Base-by-base conservation (phyloP, 2,888 invertebrate species). In the Scaptomyza parva region DNA sequence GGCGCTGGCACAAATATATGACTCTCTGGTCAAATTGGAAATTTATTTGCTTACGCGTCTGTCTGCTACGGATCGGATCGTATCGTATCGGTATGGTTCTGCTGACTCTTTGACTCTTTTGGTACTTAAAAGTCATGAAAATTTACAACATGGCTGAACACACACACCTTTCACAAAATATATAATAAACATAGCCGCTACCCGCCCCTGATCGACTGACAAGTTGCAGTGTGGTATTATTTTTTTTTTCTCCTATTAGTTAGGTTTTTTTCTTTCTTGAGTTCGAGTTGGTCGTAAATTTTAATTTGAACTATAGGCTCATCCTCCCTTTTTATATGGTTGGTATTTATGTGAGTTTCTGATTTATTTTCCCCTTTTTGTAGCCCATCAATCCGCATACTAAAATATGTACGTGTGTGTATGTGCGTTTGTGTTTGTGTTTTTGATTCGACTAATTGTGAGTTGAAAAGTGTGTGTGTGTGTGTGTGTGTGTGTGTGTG, bases 341-440 rank as follows among this genome's bases (percentile, higher is more conserved):
- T 48, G 53, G 63, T 70, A 85, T 83, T 86, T 87, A 85, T 85
- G 76, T 87, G 87, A 65, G 70, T 82, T 82, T 87, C 72, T 84
- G 88, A 85, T 85, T 85, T 85, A 85, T 85, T 87, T 88, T 88
- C 84, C 77, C 89, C 90, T 89, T 89, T 90, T 89, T 88, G 88
- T 84, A 54, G 76, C 69, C 76, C 80, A 85, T 87, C 74, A 86
- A 76, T 55, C 47, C 68, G 51, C 51, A 50, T 50, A 68, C 81
- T 85, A 84, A 86, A 86, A 69, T 51, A 2, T 41, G 20, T 18
- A 6, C 18, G 3, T 40, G 18, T 18, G 18, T 22, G 41, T 43
- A 1, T 41, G n/a, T 43, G 7, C 9, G 5, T 24, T 5, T 12
- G 12, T 12, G 2, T 8, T 70, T 73, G 12, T 12, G 2, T 8